phyloP scores from a whole-genome alignment of 1,140 invertebrate species.

The Rhyzopertha dominica region DNA sequence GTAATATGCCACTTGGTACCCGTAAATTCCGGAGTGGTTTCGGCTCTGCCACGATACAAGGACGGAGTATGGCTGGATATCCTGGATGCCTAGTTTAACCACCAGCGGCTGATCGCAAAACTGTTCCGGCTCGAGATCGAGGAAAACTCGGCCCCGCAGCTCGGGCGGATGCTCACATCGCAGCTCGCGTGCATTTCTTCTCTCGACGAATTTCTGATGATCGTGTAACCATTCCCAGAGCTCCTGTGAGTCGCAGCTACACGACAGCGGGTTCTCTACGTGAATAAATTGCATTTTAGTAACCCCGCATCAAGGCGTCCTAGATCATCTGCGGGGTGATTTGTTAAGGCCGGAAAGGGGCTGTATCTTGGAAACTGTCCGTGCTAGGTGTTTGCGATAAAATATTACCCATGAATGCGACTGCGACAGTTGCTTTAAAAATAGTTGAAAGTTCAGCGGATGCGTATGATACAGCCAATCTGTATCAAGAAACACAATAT shows the following conservation, averaged over 20 bases:
- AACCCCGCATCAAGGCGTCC: no score
- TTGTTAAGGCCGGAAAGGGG: no score
- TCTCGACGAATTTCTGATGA: constrained; percentile 66
- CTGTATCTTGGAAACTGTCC: no score
- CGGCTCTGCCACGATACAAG: constrained; percentile 84
- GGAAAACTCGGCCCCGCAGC: constrained; percentile 66
- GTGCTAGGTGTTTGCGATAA: no score
- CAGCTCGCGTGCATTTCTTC: constrained; percentile 50
- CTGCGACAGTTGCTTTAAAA: no score
- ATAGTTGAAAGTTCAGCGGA: no score
- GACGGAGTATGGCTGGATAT: constrained; percentile 83
- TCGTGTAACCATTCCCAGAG: constrained; percentile 84
- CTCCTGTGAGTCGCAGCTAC: constrained; percentile 78
- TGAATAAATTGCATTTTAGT: constrained; percentile 28
- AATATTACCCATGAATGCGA: no score
- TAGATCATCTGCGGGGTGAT: no score
- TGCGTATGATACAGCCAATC: no score
- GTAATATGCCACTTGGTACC: constrained; percentile 82
- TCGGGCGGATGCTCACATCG: constrained; percentile 75
- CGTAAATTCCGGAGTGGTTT: constrained; percentile 78
- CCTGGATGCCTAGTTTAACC: constrained; percentile 75
- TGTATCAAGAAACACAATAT: no score
- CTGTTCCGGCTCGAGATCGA: constrained; percentile 69
- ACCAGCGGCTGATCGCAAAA: constrained; percentile 79
- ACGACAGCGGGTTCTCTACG: constrained; percentile 81